These are phyloP conservation scores for Lipotes vexillifer DNA, from an alignment of 2,113 vertebrate species.

Conservation along the genomic window DNA sequence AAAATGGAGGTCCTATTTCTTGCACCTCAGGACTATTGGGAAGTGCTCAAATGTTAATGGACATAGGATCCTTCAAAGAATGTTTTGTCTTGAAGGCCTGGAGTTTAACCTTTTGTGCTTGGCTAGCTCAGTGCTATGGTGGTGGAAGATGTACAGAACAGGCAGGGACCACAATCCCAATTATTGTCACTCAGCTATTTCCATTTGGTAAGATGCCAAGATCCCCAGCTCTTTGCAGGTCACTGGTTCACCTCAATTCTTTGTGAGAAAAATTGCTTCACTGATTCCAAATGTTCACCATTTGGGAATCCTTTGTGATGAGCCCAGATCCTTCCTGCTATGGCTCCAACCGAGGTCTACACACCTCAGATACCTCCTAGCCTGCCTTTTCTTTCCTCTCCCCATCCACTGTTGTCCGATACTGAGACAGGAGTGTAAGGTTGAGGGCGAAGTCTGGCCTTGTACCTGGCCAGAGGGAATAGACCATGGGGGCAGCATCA, in stretches of 20 bases:
- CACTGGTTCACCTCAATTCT: neutral
- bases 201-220: neutral
- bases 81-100: neutral
- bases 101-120: constrained; percentile 37
- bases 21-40: neutral
- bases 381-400: neutral
- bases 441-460: neutral
- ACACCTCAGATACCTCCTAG: neutral
- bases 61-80: constrained; percentile 11
- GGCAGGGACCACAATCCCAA: neutral
- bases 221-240: neutral
- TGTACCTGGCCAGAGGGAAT: neutral
- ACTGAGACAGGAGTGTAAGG: neutral
- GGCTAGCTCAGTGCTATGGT: neutral
- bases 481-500: neutral
- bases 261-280: neutral
- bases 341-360: neutral
- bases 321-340: neutral
- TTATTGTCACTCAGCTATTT: constrained; percentile 34
- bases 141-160: neutral
- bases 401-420: neutral
- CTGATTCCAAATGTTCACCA: neutral
- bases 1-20: neutral
- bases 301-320: constrained; percentile 12
- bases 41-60: neutral